Base-by-base conservation (phyloP, 2,797 vertebrate genomes). In the Aphelocoma californica region DNA sequence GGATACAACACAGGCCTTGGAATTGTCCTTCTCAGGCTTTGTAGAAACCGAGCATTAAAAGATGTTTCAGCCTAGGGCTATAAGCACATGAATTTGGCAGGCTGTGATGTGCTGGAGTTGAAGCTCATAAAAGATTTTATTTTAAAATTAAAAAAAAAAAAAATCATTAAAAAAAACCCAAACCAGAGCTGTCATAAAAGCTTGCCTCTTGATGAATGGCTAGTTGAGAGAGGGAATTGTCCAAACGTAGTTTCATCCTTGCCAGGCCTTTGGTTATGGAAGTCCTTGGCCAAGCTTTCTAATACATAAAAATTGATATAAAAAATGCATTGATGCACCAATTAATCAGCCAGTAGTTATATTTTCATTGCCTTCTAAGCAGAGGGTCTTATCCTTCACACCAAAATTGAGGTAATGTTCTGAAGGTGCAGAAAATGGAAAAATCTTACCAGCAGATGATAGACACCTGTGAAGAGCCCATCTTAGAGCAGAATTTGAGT, bases 71-170 rank as follows among this genome's bases (percentile, higher is more conserved):
- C 90, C 81, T 82, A 51, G 71, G 81, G 80, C 91, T 79, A 50
- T 58, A 77, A 79, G 65, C 44, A 71, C 32, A 72, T 87, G n/a
- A 92, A 82, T 90, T 92, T 90, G 82, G 51, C 75, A 94, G 73
- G 62, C 75, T 88, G n/a, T 38, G 51, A 38, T 74, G 25, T 79
- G 51, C 48, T 75, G 40, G 51, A 88, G 53, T 42, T 73, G 73
- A 79, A 78, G 31, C 83, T 77, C 14, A 26, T 31, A 48, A 56
- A 89, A 80, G 34, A 28, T 53, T 89, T 91, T 81, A 38, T 67
- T 83, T 81, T 32, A 51, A 92, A 93, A 65, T 73, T 18, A 13
- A 66, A 7, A 18, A 45, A 20, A 81, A 25, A 34, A 58, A 17
- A 17, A 7, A 42, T 8, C 40, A 42, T 16, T 20, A 23, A 66